Percentiles rank a stretch among this genome's conserved stretches.
These are phyloP conservation scores for Lepeophtheirus salmonis DNA, from an alignment of 1,140 invertebrate species.

Conservation along the genomic window DNA sequence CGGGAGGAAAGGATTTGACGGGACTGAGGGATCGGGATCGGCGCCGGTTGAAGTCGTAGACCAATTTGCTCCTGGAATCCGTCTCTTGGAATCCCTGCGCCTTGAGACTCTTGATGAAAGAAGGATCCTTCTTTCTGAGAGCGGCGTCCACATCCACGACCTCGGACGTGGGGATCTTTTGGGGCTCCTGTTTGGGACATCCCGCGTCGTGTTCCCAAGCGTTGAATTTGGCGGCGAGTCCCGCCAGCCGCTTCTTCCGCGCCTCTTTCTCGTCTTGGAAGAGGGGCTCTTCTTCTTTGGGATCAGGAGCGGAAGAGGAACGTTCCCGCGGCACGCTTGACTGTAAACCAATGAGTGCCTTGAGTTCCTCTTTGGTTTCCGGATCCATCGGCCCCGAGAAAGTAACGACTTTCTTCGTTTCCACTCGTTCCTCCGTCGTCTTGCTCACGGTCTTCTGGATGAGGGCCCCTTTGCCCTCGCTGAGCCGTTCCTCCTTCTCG, in stretches of 20 bases:
- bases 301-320: too few relatives aligned
- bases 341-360: background rate
- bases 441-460: background rate
- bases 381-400: background rate
- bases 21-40: background rate
- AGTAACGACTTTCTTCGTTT: background rate
- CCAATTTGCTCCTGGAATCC: constrained; percentile 2
- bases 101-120: constrained; percentile 11
- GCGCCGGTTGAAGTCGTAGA: constrained; percentile 15
- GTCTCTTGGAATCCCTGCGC: constrained; percentile 16
- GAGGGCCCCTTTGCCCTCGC: background rate
- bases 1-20: background rate
- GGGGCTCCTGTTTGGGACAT: too few relatives aligned
- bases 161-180: background rate
- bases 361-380: background rate
- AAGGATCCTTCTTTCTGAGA: constrained; percentile 1
- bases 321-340: background rate
- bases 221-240: background rate
- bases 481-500: background rate
- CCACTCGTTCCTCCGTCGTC: background rate
- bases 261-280: background rate
- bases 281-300: too few relatives aligned
- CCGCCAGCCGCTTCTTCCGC: constrained; percentile 3
- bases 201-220: background rate
- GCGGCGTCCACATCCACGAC: background rate